Evolutionary conservation across 1,140 invertebrate species (phyloP).

Genomic region (Galendromus occidentalis): DNA sequence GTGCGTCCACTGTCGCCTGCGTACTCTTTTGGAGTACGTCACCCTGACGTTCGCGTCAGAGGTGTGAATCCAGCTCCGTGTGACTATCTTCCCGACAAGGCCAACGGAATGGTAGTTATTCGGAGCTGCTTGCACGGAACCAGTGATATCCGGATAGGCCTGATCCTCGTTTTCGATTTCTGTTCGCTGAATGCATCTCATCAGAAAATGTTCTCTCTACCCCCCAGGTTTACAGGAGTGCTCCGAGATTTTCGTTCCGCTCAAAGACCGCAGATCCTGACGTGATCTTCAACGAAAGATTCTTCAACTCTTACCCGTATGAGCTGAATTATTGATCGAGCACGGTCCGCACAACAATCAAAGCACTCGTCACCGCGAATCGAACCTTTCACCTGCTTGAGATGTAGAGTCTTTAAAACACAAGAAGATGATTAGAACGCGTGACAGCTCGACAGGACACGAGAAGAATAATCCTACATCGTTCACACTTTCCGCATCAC

Average conservation of each 20-base stretch:
- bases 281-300: conserved; percentile 7
- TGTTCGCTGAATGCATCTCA: background rate
- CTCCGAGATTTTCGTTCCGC: conserved; percentile 8
- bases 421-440: no score
- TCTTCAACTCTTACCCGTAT: conserved; percentile 2
- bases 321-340: no score
- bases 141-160: background rate
- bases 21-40: background rate
- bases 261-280: conserved; percentile 6
- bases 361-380: no score
- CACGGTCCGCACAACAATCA: no score
- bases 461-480: no score
- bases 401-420: no score
- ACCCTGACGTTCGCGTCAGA: background rate
- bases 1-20: background rate
- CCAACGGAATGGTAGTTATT: background rate
- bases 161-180: background rate
- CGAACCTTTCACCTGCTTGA: no score
- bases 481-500: no score
- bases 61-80: background rate
- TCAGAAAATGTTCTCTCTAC: background rate
- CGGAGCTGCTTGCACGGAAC: no score
- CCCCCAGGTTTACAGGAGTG: conserved; percentile 4
- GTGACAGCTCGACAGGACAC: no score
- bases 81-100: conserved; percentile 6